Evolutionary conservation across 1,140 invertebrate species (phyloP), one percentile per base, ranked within the genome.

Genomic region (Trichogramma pretiosum): DNA sequence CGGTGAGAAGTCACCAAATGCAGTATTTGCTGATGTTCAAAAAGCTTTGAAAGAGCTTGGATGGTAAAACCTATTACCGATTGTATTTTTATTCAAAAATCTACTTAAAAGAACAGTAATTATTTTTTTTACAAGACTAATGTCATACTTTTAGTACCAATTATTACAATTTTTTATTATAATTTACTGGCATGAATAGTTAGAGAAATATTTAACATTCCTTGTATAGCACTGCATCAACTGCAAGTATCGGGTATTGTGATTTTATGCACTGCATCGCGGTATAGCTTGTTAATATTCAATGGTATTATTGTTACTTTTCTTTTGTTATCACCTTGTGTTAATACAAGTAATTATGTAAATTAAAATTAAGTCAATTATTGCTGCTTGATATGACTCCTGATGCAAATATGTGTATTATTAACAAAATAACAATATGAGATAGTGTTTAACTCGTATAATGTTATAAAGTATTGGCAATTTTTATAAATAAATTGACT

Each of bases 11-110:
- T 59, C 72, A 16, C 75, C 81, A 1, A 78, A 87, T 2, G 63
- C 83, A 62, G 90, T 98, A 2, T 86, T 84, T 55, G 54, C 71
- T 24, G 72, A 77, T 54, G 79, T 83, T 10, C 58, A 63, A 46
- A 53, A 68, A 44, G 62, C 69, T 13, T 68, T 81, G 13, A 30
- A 57, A 18, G 52, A 63, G 35, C 65, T 71, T 46, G 71, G 67
- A n/a, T 72, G 67, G 69, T 64, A 59, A 55, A 23, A 37, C 24
- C 24, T 11, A 28, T 28, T 7, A 7, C 16, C 2, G 45, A 46
- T 22, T 46, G 24, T 51, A 51, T 51, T 51, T n/a, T 33, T 23
- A 41, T 51, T 46, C 34, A 19, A 28, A 45, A 23, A 42, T 22
- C 3, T 22, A 17, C 23, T 21, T 48, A 33, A 21, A 28, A 13